Percentiles rank a stretch among this genome's conserved stretches.
phyloP scores from a whole-genome alignment of 1,140 invertebrate genomes.

The Drosophila persimilis region DNA sequence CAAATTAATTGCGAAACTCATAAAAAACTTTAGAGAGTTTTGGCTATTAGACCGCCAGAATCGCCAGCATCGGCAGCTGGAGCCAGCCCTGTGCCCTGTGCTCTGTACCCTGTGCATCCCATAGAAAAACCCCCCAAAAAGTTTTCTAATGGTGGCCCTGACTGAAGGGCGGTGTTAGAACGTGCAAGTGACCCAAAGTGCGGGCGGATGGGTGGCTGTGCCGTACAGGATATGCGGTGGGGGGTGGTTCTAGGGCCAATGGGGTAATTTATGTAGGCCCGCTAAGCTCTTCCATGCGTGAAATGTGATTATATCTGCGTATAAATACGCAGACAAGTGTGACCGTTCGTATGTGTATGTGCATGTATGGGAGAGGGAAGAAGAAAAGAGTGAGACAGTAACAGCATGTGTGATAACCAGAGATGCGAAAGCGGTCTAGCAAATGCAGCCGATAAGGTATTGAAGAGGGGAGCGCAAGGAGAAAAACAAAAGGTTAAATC shows the following conservation, averaged over 20 bases:
- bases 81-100: constrained; percentile 4
- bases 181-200: constrained; percentile 66
- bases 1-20: constrained; percentile 58
- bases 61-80: constrained; percentile 32
- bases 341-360: constrained; percentile 14
- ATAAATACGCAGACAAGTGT: constrained; percentile 45
- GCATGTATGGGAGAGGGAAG: background rate
- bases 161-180: constrained; percentile 28
- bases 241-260: constrained; percentile 41
- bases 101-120: constrained; percentile 1
- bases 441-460: too few relatives aligned
- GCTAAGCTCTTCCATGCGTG: constrained; percentile 69
- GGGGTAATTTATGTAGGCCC: constrained; percentile 71
- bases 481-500: too few relatives aligned
- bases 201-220: constrained; percentile 15
- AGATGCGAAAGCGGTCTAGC: too few relatives aligned
- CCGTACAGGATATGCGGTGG: too few relatives aligned
- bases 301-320: constrained; percentile 72
- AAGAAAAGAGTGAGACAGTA: background rate
- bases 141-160: constrained; percentile 51
- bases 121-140: constrained; percentile 30
- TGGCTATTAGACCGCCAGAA: constrained; percentile 52
- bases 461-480: too few relatives aligned
- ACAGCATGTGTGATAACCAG: too few relatives aligned
- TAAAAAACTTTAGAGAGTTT: constrained; percentile 47